phyloP scores from a whole-genome alignment of 2,888 invertebrate species.

The Perithous albicinctus region DNA sequence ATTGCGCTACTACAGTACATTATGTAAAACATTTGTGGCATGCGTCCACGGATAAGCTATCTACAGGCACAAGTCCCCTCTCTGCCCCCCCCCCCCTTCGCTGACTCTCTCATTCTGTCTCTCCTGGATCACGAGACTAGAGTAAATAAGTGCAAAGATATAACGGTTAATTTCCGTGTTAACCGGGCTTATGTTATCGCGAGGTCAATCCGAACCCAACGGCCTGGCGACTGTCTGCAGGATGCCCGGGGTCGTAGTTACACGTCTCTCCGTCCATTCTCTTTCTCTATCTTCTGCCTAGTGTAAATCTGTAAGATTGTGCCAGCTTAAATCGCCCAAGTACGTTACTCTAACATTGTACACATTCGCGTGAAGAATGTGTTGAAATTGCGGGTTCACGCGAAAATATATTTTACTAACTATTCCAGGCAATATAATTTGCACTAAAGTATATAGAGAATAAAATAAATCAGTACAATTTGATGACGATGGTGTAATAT shows the following conservation, averaged over 20 bases:
- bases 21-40: constrained; percentile 54
- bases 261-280: constrained; percentile 44
- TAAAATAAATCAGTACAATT: no score
- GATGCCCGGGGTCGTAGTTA: constrained; percentile 72
- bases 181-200: constrained; percentile 79
- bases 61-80: constrained; percentile 40
- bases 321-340: neutral
- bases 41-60: constrained; percentile 63
- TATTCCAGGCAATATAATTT: neutral
- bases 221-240: constrained; percentile 76
- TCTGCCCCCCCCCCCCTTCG: no score
- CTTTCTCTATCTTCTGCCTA: constrained; percentile 27
- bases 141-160: constrained; percentile 83
- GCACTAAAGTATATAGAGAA: no score
- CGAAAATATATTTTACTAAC: neutral
- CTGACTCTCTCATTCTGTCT: neutral
- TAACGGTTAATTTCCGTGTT: constrained; percentile 84
- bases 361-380: neutral
- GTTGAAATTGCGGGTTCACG: neutral
- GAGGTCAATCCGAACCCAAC: constrained; percentile 80
- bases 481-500: no score
- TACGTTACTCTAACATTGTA: neutral
- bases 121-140: constrained; percentile 55
- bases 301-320: constrained; percentile 22
- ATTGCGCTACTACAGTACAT: constrained; percentile 18